Conservation (phyloP, 2,113 vertebrate species). For the Willisornis vidua region DNA sequence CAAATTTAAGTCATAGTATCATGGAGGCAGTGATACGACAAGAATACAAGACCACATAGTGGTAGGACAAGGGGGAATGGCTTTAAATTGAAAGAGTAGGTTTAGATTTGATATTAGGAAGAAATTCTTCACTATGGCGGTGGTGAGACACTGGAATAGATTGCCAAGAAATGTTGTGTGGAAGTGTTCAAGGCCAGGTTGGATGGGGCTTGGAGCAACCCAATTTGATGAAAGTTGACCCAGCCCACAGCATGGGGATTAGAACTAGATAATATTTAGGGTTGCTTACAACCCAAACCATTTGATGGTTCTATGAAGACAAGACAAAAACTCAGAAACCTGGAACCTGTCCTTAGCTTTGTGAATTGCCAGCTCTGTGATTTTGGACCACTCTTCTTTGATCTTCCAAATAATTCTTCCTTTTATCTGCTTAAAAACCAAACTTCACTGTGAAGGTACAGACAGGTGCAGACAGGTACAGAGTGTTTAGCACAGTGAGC, state of each 20-base stretch:
- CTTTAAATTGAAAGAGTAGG: not conserved
- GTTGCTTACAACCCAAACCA: not conserved
- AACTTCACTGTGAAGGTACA: not conserved
- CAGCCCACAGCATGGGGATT: accelerated
- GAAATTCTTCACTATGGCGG: not conserved
- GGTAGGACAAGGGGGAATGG: not conserved
- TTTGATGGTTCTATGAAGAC: not conserved
- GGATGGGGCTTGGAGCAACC: not conserved
- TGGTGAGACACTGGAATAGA: not conserved
- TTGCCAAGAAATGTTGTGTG: not conserved
- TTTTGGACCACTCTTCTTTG: not conserved
- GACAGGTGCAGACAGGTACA: not conserved
- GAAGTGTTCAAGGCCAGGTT: not conserved
- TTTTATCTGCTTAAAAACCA: not conserved
- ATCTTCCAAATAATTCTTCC: not conserved
- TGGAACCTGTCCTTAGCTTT: not conserved
- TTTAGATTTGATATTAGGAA: not conserved
- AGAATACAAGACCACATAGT: not conserved
- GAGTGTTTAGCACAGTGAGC: not conserved
- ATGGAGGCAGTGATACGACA: not conserved
- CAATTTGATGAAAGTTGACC: not conserved
- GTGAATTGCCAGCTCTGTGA: not conserved
- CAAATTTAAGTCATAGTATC: not conserved
- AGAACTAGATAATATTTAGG: not conserved
- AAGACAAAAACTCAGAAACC: not conserved